A percentile compares a stretch with the other conserved stretches of the same genome.
Conservation (phyloP, 2,113 vertebrate species). For the Leptobrachium leishanense region DNA sequence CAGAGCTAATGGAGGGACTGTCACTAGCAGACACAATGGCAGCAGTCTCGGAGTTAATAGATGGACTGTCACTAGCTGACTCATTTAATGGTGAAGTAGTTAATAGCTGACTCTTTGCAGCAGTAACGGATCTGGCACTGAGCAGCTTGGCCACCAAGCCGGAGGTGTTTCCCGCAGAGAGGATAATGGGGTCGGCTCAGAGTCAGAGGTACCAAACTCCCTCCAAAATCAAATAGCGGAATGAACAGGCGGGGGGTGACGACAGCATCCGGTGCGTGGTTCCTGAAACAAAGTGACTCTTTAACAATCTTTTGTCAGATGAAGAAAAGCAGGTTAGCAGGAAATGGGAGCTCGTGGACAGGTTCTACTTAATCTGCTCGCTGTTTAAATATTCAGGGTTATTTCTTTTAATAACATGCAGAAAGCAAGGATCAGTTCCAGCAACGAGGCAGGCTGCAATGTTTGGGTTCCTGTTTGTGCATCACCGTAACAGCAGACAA, state of each 20-base stretch:
- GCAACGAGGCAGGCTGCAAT: not conserved
- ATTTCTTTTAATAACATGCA: not conserved
- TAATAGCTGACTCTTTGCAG: not conserved
- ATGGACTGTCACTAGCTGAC: too few species aligned
- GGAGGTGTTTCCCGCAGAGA: not conserved
- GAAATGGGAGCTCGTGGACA: constrained; percentile 12
- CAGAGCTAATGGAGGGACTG: too few species aligned
- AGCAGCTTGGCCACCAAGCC: not conserved
- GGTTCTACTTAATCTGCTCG: not conserved
- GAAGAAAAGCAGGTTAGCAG: constrained; percentile 35
- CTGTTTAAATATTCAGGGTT: not conserved
- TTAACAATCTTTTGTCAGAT: constrained; percentile 20
- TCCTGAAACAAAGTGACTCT: not conserved
- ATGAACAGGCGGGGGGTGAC: not conserved
- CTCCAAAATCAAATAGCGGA: not conserved
- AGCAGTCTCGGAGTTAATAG: too few species aligned
- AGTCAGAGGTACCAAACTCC: not conserved
- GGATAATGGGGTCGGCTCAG: not conserved
- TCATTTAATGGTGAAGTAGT: not conserved
- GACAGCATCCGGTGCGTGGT: not conserved
- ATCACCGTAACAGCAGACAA: not conserved
- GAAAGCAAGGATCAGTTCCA: not conserved
- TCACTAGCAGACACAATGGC: not conserved
- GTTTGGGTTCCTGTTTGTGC: not conserved
- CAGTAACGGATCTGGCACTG: not conserved